Evolutionary conservation across 1,140 invertebrate genomes (phyloP), one percentile per base, ranked within the genome.

Genomic region (Neoseiulus cucumeris): DNA sequence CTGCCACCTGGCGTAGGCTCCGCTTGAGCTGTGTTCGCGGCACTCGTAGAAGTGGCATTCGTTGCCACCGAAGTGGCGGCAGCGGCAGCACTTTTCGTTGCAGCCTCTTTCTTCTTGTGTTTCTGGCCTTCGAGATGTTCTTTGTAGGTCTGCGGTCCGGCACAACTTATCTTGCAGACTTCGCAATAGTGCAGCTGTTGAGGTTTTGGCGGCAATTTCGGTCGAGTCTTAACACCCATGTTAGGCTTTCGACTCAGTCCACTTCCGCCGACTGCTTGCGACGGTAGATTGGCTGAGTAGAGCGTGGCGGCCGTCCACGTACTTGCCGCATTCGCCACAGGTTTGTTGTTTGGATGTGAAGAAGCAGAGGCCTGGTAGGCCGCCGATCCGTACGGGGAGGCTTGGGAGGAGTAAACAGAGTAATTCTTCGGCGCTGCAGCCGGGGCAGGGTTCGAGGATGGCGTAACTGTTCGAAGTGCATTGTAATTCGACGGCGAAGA

Each of bases 91-190:
- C 83, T 73, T 77, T 94, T 94, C 18, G 86, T 80, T 9, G 87
- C 85, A 14, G 87, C 87, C 74, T 96, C 94, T 74, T 95, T 94
- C 80, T 97, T 97, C 79, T 98, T 98, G 76, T 98, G 94, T 74
- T 95, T 94, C 76, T 96, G 91, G 0, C 94, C 94, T 75, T 95
- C 92, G 68, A 98, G 78, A 81, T 98, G 94, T 75, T 97, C 94
- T 65, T 91, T 83, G 76, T 96, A 98, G 0, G 93, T 95, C 81
- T 89, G 88, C 1, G 89, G 89, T 0, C 91, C 91, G 70, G 90
- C 91, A 79, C 91, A 97, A 68, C 90, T 95, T 72, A 98, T 97
- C 74, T 96, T 95, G 77, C 94, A 98, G 4, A 96, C 89, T 76
- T 95, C 90, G 75, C 90, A 94, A 75, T 93, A 94, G 76, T 92